Percentiles rank a stretch among this genome's conserved stretches.
phyloP scores from a whole-genome alignment of 2,888 invertebrate species.

The Drosophila ochracea region DNA sequence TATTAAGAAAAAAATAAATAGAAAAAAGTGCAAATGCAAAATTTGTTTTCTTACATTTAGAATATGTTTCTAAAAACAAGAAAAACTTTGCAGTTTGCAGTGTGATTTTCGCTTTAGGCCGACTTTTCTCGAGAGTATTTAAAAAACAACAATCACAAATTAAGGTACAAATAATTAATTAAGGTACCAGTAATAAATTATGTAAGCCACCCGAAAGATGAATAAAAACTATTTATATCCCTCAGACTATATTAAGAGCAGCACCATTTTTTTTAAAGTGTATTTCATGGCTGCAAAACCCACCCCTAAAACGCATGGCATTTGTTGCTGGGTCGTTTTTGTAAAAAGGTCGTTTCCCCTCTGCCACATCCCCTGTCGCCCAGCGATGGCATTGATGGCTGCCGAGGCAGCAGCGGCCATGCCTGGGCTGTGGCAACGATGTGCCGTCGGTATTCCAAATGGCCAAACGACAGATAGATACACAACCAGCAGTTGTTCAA shows the following conservation, averaged over 20 bases:
- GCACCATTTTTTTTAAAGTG: constrained; percentile 32
- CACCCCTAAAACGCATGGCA: constrained; percentile 55
- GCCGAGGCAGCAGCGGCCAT: constrained; percentile 57
- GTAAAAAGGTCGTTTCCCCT: constrained; percentile 31
- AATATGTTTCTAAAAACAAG: not conserved
- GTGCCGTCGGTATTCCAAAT: constrained; percentile 71
- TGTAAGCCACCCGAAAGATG: not conserved
- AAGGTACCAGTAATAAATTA: not conserved
- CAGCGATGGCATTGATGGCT: constrained; percentile 53
- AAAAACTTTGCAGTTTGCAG: not conserved
- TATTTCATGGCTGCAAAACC: constrained; percentile 34
- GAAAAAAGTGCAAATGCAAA: not conserved
- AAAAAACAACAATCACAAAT: not conserved
- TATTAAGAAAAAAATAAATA: not conserved
- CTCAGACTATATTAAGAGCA: not conserved
- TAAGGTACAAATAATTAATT: not conserved
- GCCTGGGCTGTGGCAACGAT: constrained; percentile 14
- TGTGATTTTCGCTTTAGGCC: not conserved
- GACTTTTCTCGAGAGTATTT: not conserved
- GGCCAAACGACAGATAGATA: constrained; percentile 55
- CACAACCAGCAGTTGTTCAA: constrained; percentile 51
- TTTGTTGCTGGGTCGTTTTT: constrained; percentile 21
- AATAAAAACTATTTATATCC: not conserved
- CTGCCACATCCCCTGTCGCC: constrained; percentile 5
- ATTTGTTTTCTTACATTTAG: not conserved